Conservation (phyloP, 2,888 invertebrate species). For the Melanostoma scalare region DNA sequence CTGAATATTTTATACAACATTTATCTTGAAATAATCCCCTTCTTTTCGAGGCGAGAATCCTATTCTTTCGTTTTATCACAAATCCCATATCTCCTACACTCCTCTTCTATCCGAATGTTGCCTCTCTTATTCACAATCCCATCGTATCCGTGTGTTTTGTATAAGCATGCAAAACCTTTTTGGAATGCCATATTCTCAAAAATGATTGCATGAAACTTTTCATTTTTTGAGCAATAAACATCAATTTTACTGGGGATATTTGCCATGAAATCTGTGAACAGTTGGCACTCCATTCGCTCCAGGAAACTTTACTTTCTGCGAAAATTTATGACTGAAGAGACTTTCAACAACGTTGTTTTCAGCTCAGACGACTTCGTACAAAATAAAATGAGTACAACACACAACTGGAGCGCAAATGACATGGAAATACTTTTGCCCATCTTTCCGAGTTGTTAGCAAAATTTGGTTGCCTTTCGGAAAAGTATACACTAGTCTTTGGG, state of each 20-base stretch:
- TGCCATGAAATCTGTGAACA: constrained; percentile 36
- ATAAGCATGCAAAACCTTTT: constrained; percentile 32
- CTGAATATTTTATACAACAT: constrained; percentile 36
- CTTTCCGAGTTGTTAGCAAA: not conserved
- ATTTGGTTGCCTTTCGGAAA: constrained; percentile 2
- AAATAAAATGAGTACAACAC: not conserved
- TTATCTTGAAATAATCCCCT: constrained; percentile 21
- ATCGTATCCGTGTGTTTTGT: not conserved
- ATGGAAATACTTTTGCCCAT: constrained; percentile 3
- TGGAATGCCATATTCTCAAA: not conserved
- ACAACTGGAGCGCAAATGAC: not conserved
- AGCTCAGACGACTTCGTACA: not conserved
- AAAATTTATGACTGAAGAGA: constrained; percentile 55
- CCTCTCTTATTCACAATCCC: not conserved
- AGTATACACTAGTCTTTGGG: not conserved
- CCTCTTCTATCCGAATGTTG: not conserved
- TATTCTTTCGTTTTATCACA: not conserved
- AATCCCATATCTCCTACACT: not conserved
- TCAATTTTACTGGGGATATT: constrained; percentile 49
- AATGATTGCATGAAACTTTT: constrained; percentile 15
- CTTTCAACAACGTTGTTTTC: not conserved
- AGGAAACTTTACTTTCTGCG: constrained; percentile 31
- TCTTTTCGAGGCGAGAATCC: not conserved
- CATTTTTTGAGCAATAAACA: constrained; percentile 50
- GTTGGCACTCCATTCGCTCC: constrained; percentile 37